Evolutionary conservation across 2,113 vertebrate species (phyloP), one percentile per base, ranked within the genome.

Genomic region (Coptodon bakossiorum): DNA sequence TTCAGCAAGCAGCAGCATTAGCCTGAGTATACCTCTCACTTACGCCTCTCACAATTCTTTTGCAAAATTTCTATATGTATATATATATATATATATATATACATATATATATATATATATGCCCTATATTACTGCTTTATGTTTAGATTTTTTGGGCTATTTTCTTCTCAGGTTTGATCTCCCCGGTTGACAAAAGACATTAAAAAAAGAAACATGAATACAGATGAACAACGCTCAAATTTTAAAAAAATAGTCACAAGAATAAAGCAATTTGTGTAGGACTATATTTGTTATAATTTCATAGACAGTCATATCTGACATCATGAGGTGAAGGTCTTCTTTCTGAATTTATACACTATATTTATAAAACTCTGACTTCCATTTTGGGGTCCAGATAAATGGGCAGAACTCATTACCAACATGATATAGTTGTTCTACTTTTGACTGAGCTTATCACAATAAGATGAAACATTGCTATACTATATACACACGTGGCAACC

Each of bases 211-310:
- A 73, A 45, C 24, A 29, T 29, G 71, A 19, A 48, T 76, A 48
- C 9, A 76, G 7, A 45, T 19, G 68, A 76, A 48, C 24, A 73
- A 48, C 3, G 5, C 14, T 73, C 38, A 43, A 76, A 76, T n/a
- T 34, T 17, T 17, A 0, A 0, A 52, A n/a, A 5, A 0, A 3
- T 24, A 53, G 50, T 22, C 9, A 22, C 8, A 22, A n/a, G 9
- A 22, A 54, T 22, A 22, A 10, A 54, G n/a, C 9, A 54, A 22
- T 22, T 54, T 54, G 52, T 54, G 3, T 11, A 10, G 19, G 9
- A 3, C n/a, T 22, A 22, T 22, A 22, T 54, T 54, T 54, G 22
- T 54, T 54, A 22, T 11, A 54, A 11, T 22, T 54, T 54, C 10
- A 54, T 54, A 6, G 54, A 13, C 6, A 12, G 22, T 57, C 22